phyloP scores from a whole-genome alignment of 2,797 vertebrate species.

The Lophius americanus region DNA sequence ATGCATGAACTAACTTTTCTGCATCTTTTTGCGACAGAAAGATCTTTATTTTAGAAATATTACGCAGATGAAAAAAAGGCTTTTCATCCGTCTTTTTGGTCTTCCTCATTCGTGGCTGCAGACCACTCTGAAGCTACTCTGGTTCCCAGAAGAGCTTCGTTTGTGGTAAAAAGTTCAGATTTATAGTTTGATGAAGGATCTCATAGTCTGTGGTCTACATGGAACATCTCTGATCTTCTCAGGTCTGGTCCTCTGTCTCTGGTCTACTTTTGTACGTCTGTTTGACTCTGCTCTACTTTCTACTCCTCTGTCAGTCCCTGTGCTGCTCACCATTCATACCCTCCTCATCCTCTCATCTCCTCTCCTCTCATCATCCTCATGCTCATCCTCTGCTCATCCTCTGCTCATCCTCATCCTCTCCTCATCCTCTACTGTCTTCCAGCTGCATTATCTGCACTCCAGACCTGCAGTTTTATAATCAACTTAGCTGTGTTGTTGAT shows the following conservation, averaged over 20 bases:
- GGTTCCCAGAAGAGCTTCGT: too few relatives aligned
- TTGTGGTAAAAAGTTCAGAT: too few relatives aligned
- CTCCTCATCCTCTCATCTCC: slow-evolving; percentile 14
- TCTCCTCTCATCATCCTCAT: slow-evolving; percentile 31
- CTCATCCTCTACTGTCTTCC: slow-evolving; percentile 19
- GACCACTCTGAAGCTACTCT: too few relatives aligned
- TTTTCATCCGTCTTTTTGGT: too few relatives aligned
- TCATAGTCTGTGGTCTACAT: too few relatives aligned
- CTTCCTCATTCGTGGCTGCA: too few relatives aligned
- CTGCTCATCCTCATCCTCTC: slow-evolving; percentile 12
- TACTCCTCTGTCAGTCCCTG: slow-evolving; percentile 14
- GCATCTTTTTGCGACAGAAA: too few relatives aligned
- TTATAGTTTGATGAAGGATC: slow-evolving; percentile 29
- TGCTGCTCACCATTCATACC: slow-evolving; percentile 14
- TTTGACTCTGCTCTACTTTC: slow-evolving; percentile 13
- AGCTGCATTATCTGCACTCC: slow-evolving; percentile 32
- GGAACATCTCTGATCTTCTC: too few relatives aligned
- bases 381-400: background rate
- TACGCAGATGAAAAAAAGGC: too few relatives aligned
- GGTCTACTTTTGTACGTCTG: slow-evolving; percentile 15
- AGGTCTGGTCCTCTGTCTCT: slow-evolving; percentile 14
- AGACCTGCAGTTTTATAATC: slow-evolving; percentile 70
- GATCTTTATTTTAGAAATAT: too few relatives aligned
- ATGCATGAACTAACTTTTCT: too few relatives aligned
- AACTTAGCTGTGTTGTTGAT: slow-evolving; percentile 75